Base-by-base conservation (phyloP, 1,140 invertebrate genomes). In the Drosophila mojavensis region DNA sequence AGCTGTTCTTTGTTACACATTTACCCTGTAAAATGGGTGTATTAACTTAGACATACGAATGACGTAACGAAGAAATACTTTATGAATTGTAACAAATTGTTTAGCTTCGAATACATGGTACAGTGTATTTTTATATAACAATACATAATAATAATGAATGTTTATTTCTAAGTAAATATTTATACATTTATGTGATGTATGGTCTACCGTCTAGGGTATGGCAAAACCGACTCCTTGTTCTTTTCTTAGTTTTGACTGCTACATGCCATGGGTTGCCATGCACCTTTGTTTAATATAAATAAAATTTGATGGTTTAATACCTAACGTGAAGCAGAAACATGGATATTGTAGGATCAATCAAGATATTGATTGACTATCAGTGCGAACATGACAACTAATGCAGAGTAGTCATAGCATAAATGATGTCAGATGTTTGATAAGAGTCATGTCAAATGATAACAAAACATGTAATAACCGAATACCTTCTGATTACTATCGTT, bases 1-100 rank as follows among this genome's bases (percentile, higher is more conserved):
- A 91, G 90, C 90, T 91, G 90, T 90, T 91, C 74, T 81, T 90
- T 91, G 85, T 84, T 90, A 79, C 15, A 55, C 7, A 20, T 15
- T 10, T 17, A 55, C 28, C 7, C 36, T 39, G 1, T 15, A 20
- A 36, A 26, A 79, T 54, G 48, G 45, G 70, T 61, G 61, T 68
- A 68, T 68, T 5, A 11, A 17, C 28, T 30, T 36, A 26, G 1
- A 26, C 0, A 20, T 56, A 9, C n/a, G 15, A 24, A 56, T 13
- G 15, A 41, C 5, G 17, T 3, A 41, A 54, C 4, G 0, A 17
- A 15, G n/a, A 2, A 20, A 10, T 36, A n/a, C 13, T 1, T n/a
- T n/a, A n/a, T 10, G 9, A 50, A 50, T 39, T 11, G 1, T 13
- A 4, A 39, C 0, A 39, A 3, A 9, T 13, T 3, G 3, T 1